Evolutionary conservation across 2,113 vertebrate genomes (phyloP).

Genomic region (Archilochus colubris): DNA sequence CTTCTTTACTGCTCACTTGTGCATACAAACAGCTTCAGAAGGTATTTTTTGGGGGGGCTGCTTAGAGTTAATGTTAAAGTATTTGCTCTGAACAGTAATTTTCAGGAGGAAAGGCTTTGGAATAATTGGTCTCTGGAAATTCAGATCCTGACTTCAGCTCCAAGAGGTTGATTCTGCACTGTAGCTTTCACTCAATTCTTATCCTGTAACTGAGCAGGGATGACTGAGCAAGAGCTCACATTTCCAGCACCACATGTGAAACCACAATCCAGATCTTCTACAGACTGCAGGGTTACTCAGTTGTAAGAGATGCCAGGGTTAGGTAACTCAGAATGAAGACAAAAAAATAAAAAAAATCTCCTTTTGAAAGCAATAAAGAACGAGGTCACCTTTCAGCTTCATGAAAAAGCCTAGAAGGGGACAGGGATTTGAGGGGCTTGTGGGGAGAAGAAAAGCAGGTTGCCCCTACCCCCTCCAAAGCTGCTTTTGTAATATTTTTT

Average conservation of each 20-base stretch:
- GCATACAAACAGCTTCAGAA: not conserved
- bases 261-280: not conserved
- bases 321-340: not conserved
- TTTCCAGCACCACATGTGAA: not conserved
- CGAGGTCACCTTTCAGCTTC: not conserved
- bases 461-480: accelerated
- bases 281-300: not conserved
- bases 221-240: not conserved
- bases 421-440: not conserved
- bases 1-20: not conserved
- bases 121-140: not conserved
- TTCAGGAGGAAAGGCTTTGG: not conserved
- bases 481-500: not conserved
- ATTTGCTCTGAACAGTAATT: not conserved
- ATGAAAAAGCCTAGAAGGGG: not conserved
- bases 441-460: not conserved
- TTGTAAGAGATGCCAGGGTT: not conserved
- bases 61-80: not conserved
- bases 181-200: not conserved
- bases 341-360: not conserved
- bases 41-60: not conserved
- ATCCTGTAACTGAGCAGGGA: not conserved
- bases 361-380: not conserved
- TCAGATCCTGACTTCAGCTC: not conserved
- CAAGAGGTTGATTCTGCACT: not conserved